Evolutionary conservation across 2,888 invertebrate genomes (phyloP).

Genomic region (Tenthredo scrophulariae): DNA sequence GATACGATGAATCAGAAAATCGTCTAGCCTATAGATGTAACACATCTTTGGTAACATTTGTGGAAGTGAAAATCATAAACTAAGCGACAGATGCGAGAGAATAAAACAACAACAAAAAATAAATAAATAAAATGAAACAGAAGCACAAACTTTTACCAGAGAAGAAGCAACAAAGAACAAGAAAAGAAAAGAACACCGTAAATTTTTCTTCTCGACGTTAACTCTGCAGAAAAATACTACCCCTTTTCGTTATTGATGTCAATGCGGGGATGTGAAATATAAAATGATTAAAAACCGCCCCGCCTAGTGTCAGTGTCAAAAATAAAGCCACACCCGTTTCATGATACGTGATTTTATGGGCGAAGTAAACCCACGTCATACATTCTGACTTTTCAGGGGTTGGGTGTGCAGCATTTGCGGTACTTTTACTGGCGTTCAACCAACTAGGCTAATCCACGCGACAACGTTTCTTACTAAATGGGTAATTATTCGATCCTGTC

Average conservation of each 20-base stretch:
- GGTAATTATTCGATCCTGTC: constrained; percentile 31
- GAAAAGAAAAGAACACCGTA: not conserved
- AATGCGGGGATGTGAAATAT: not conserved
- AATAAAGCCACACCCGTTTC: constrained; percentile 3
- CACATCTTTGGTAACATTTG: not conserved
- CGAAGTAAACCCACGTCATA: constrained; percentile 3
- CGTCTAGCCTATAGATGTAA: not conserved
- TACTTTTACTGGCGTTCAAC: not conserved
- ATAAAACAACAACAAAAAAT: not conserved
- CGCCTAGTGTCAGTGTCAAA: not conserved
- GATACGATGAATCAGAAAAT: not conserved
- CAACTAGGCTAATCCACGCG: not conserved
- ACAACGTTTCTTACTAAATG: not conserved
- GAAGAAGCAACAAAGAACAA: no score
- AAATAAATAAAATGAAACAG: not conserved
- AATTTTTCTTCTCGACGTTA: not conserved
- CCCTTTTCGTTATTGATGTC: not conserved
- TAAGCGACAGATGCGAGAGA: not conserved
- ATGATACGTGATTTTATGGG: not conserved
- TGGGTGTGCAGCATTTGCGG: not conserved
- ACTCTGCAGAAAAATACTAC: not conserved
- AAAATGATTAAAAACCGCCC: not conserved
- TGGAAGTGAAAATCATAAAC: not conserved
- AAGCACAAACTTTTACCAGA: not conserved
- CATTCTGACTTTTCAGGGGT: not conserved